Evolutionary conservation across 2,888 invertebrate species (phyloP).

Genomic region (Nomada ruficornis): DNA sequence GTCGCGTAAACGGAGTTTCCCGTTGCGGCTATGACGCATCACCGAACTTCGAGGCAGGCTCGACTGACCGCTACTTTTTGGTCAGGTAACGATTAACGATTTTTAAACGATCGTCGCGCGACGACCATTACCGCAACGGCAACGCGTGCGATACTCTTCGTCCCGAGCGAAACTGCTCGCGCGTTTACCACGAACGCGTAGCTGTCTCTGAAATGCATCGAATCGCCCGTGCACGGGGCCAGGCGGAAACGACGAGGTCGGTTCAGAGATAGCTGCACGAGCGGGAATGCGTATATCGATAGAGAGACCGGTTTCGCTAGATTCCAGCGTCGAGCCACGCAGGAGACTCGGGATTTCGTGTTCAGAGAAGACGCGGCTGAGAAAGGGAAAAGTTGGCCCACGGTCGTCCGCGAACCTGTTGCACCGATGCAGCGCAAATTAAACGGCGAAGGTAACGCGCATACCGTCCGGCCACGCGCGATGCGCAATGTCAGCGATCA

Average conservation of each 20-base stretch:
- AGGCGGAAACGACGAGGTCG: background rate
- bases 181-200: background rate
- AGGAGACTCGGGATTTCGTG: background rate
- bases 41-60: background rate
- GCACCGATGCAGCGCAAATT: conserved; percentile 51
- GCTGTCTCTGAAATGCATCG: background rate
- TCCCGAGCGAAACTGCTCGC: background rate
- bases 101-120: background rate
- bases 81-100: conserved; percentile 2
- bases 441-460: conserved; percentile 29
- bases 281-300: background rate
- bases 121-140: background rate
- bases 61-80: conserved; percentile 1
- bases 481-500: conserved; percentile 53
- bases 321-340: background rate
- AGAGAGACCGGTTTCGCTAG: conserved; percentile 22
- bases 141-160: too few species aligned
- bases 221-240: background rate
- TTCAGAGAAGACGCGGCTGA: background rate
- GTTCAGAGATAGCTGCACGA: background rate
- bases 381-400: background rate
- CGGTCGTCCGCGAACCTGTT: conserved; percentile 56
- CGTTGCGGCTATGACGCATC: conserved; percentile 30
- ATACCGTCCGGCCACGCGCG: conserved; percentile 1
- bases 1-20: conserved; percentile 24